A percentile compares a stretch with the other conserved stretches of the same genome.
These are phyloP conservation scores for Sturnira hondurensis DNA, from an alignment of 2,113 vertebrate genomes.

Conservation along the genomic window DNA sequence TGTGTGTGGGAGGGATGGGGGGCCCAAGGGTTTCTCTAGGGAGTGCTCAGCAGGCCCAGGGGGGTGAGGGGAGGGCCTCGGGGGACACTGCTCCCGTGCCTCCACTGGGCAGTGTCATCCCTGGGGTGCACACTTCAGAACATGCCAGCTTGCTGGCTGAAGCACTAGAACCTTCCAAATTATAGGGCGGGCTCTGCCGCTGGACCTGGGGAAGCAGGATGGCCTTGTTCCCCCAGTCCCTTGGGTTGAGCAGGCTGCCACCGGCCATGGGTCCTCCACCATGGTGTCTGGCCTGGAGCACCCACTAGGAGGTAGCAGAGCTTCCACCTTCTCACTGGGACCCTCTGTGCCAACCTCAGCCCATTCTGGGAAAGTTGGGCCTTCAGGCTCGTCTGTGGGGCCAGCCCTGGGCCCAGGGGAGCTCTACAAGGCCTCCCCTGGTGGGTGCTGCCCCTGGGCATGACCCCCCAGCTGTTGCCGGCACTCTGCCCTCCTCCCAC, in stretches of 20 bases:
- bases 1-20: not conserved
- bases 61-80: not conserved
- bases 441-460: too few species aligned
- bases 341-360: not conserved
- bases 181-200: too few species aligned
- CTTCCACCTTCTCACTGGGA: not conserved
- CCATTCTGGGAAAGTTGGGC: not conserved
- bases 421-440: not conserved
- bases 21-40: not conserved
- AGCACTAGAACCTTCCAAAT: not conserved
- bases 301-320: accelerated
- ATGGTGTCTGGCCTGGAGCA: not conserved
- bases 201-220: not conserved
- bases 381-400: not conserved
- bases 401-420: not conserved
- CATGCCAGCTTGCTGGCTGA: not conserved
- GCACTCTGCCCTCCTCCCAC: not conserved
- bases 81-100: not conserved
- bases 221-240: accelerated
- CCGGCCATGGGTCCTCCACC: not conserved
- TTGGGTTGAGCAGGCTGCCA: not conserved
- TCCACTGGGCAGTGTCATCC: not conserved
- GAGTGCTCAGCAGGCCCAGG: not conserved
- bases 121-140: not conserved
- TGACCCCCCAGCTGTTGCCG: accelerated